phyloP scores from a whole-genome alignment of 2,888 invertebrate species.

The Drosophila sordidapex region DNA sequence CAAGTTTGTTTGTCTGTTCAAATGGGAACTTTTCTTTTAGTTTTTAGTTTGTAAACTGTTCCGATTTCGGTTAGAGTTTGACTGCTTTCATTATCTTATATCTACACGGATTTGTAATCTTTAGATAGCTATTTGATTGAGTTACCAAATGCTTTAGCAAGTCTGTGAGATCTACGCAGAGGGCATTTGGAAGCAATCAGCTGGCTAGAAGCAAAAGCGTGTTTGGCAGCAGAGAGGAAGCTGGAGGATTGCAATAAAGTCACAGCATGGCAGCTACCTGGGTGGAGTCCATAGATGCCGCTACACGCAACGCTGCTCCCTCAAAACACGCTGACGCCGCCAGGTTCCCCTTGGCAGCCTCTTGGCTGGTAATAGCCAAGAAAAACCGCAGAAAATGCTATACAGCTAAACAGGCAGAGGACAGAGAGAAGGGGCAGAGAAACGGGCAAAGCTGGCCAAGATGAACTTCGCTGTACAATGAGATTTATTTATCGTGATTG shows the following conservation, averaged over 20 bases:
- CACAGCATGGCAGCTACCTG: conserved; percentile 58
- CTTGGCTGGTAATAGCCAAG: conserved; percentile 19
- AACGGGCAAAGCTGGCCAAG: conserved; percentile 22
- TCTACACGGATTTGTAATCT: neutral
- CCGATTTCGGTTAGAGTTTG: neutral
- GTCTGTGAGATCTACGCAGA: neutral
- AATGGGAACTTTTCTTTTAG: neutral
- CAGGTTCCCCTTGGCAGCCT: neutral
- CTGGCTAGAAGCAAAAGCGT: conserved; percentile 76
- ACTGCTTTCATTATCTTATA: neutral
- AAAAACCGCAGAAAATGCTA: conserved; percentile 57
- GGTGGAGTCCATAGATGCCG: conserved; percentile 46
- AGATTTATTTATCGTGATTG: conserved; percentile 81
- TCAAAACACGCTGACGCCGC: neutral
- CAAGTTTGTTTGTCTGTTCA: neutral
- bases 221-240: conserved; percentile 62
- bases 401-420: conserved; percentile 11
- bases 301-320: conserved; percentile 14
- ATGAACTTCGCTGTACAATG: conserved; percentile 72
- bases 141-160: conserved; percentile 4
- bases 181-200: conserved; percentile 32
- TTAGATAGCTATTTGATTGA: neutral
- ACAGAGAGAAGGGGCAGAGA: neutral
- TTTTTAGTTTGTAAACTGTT: neutral
- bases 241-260: conserved; percentile 61